A percentile compares a stretch with the other conserved stretches of the same genome.
phyloP scores from a whole-genome alignment of 2,113 vertebrate species.

The Charadrius vociferus region DNA sequence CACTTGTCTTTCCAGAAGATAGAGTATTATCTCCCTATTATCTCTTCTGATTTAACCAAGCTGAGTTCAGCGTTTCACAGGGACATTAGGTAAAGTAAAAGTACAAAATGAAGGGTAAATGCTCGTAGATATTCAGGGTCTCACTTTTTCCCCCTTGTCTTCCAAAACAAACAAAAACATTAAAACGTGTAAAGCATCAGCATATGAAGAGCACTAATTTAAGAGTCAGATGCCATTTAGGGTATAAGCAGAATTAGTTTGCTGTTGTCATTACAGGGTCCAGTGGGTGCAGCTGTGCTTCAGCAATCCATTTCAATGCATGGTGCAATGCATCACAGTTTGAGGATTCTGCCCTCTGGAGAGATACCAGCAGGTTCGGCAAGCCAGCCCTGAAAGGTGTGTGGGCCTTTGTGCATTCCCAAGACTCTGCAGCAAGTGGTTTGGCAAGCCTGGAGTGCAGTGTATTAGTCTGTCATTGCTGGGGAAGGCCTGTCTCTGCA shows the following conservation, averaged over 20 bases:
- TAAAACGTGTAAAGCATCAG: neutral
- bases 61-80: neutral
- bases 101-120: neutral
- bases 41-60: neutral
- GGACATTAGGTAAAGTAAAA: neutral
- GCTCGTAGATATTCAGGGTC: neutral
- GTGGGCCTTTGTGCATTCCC: neutral
- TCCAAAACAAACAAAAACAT: neutral
- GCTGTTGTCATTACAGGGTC: slow-evolving; percentile 1
- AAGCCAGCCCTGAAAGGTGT: neutral
- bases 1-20: neutral
- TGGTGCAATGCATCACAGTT: neutral
- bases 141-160: rapidly evolving
- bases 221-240: neutral
- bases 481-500: neutral
- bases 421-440: rapidly evolving
- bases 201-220: neutral
- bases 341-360: neutral
- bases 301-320: neutral
- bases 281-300: slow-evolving; percentile 4
- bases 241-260: neutral
- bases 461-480: neutral
- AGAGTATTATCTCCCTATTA: neutral
- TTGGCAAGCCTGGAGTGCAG: neutral
- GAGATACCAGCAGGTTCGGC: neutral